A percentile compares a stretch with the other conserved stretches of the same genome.
Conservation (phyloP, 1,140 invertebrate species). For the Papilio aristodemus region DNA sequence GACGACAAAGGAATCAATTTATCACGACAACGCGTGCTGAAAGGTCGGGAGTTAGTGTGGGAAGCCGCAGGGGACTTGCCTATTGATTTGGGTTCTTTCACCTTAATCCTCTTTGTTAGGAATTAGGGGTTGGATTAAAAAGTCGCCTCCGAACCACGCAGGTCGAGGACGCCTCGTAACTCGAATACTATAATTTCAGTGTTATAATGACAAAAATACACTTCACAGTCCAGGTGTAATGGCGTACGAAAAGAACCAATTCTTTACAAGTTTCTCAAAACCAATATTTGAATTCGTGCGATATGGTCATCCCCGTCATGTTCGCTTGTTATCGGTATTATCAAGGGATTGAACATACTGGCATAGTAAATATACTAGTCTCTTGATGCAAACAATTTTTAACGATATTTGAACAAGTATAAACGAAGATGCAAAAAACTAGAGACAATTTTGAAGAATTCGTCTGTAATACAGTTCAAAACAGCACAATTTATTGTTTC, state of each 20-base stretch:
- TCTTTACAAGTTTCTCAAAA: no score
- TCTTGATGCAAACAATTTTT: no score
- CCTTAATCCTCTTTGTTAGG: constrained; percentile 34
- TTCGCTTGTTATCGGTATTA: no score
- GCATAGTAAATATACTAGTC: no score
- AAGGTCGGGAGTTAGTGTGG: constrained; percentile 44
- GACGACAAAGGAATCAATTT: constrained; percentile 57
- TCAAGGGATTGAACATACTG: no score
- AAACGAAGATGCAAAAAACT: no score
- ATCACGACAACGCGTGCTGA: constrained; percentile 45
- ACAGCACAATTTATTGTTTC: no score
- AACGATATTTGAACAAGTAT: no score
- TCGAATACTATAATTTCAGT: constrained; percentile 12
- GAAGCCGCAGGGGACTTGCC: constrained; percentile 34
- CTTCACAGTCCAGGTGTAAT: neutral
- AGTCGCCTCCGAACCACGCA: neutral
- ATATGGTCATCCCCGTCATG: no score
- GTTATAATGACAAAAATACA: neutral
- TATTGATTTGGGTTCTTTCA: constrained; percentile 48
- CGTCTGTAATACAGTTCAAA: no score
- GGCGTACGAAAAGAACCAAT: neutral
- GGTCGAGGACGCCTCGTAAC: neutral
- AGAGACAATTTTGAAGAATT: no score
- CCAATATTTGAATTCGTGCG: no score
- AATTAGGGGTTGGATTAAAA: constrained; percentile 26